A percentile compares a stretch with the other conserved stretches of the same genome.
Evolutionary conservation across 2,797 vertebrate genomes (phyloP).

Genomic region (Rhabdophis nuchalis): DNA sequence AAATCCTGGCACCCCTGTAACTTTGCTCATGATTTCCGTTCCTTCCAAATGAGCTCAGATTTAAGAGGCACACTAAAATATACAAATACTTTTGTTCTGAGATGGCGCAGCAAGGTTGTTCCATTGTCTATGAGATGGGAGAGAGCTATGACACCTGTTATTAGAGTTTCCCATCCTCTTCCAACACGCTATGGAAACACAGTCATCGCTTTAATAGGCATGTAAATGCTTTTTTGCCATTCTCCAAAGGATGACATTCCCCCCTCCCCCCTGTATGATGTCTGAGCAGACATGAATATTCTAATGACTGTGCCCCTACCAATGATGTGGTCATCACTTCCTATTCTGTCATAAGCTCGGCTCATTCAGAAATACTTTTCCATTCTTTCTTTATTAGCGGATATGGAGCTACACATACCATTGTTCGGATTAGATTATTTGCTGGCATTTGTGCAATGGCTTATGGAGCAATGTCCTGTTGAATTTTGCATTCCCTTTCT

Average conservation of each 20-base stretch:
- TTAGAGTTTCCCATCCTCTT: neutral
- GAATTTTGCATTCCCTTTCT: slow-evolving; percentile 29
- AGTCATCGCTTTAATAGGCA: neutral
- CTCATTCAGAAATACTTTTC: slow-evolving; percentile 16
- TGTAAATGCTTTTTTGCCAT: neutral
- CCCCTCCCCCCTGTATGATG: neutral
- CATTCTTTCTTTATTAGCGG: neutral
- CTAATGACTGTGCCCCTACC: neutral
- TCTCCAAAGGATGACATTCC: neutral
- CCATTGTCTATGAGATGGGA: neutral
- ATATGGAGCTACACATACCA: slow-evolving; percentile 9
- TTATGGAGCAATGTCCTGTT: slow-evolving; percentile 7
- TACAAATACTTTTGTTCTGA: neutral
- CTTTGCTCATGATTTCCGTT: neutral
- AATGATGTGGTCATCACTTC: slow-evolving; percentile 33
- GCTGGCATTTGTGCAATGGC: slow-evolving; percentile 1
- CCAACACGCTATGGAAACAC: neutral
- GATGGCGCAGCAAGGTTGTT: neutral
- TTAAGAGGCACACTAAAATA: neutral
- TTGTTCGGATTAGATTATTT: slow-evolving; percentile 27
- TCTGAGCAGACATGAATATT: neutral
- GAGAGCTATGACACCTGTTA: neutral
- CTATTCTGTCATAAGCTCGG: neutral
- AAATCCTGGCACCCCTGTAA: too few relatives aligned
- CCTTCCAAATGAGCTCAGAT: neutral